Percentiles rank a stretch among this genome's conserved stretches.
Evolutionary conservation across 1,140 invertebrate species (phyloP).

Genomic region (Hyles euphorbiae): DNA sequence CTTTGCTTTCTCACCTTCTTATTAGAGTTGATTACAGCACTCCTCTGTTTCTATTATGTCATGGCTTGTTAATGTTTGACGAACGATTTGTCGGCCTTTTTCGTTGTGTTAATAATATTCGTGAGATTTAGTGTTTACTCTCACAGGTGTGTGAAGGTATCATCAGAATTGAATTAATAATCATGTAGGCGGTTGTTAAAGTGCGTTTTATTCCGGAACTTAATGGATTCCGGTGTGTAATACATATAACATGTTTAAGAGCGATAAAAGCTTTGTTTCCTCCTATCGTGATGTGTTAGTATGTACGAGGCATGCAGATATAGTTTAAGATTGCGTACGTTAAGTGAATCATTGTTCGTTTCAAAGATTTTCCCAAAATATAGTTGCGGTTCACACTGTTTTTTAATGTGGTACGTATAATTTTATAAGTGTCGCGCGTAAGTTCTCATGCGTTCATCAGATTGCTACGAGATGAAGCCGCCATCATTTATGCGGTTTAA

Average conservation of each 20-base stretch:
- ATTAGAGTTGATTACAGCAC: slow-evolving; percentile 49
- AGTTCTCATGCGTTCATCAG: slow-evolving; percentile 57
- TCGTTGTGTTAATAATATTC: slow-evolving; percentile 28
- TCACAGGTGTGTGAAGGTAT: slow-evolving; percentile 25
- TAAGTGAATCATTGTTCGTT: slow-evolving; percentile 1
- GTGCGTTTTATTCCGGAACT: slow-evolving; percentile 16
- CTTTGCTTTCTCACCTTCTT: slow-evolving; percentile 47
- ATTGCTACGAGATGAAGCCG: slow-evolving; percentile 33
- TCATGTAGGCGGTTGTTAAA: slow-evolving; percentile 19
- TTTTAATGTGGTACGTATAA: slow-evolving; percentile 41
- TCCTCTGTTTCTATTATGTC: slow-evolving; percentile 44
- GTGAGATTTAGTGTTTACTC: slow-evolving; percentile 31
- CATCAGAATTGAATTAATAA: slow-evolving; percentile 30
- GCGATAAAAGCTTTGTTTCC: slow-evolving; percentile 13
- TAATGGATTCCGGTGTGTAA: slow-evolving; percentile 16
- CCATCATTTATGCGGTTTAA: background rate
- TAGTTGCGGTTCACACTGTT: slow-evolving; percentile 34
- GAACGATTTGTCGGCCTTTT: slow-evolving; percentile 31
- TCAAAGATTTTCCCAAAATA: slow-evolving; percentile 14
- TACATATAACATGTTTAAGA: slow-evolving; percentile 10
- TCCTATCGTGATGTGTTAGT: slow-evolving; percentile 2
- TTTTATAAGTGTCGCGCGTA: slow-evolving; percentile 37
- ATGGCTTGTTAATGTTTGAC: slow-evolving; percentile 44
- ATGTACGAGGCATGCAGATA: background rate
- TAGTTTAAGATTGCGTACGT: background rate